Conservation (phyloP, 2,113 vertebrate species). For the Nesospiza acunhae region DNA sequence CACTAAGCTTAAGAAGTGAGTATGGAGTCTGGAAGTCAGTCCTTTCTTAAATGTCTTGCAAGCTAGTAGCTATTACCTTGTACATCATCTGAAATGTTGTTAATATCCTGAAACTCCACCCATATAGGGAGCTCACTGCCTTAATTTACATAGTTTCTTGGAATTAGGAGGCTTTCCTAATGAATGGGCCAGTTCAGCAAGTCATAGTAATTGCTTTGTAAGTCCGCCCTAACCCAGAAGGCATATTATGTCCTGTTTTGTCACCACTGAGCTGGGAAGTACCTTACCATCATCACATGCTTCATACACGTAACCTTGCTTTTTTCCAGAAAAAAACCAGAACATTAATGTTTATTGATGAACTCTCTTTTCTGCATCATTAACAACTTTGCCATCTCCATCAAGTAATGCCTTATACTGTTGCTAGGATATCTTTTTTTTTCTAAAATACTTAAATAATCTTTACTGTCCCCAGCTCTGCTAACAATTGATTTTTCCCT, state of each 20-base stretch:
- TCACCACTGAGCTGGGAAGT: not conserved
- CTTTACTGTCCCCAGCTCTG: constrained; percentile 24
- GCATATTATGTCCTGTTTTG: not conserved
- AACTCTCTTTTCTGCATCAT: constrained; percentile 33
- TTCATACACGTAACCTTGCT: not conserved
- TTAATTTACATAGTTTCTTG: not conserved
- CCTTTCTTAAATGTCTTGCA: not conserved
- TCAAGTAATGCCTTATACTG: not conserved
- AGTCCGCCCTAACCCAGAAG: not conserved
- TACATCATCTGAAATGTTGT: not conserved
- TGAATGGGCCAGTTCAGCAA: not conserved
- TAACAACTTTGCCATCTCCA: constrained; percentile 30
- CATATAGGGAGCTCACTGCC: fast-evolving
- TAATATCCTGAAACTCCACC: not conserved
- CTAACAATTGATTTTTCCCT: constrained; percentile 45
- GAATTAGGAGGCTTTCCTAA: not conserved
- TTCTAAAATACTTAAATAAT: constrained; percentile 51
- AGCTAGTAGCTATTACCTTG: not conserved
- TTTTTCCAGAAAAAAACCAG: not conserved
- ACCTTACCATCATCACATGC: not conserved
- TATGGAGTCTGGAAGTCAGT: not conserved
- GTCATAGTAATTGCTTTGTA: not conserved
- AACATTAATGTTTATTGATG: constrained; percentile 44
- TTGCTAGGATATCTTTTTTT: constrained; percentile 38
- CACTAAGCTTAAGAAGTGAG: not conserved